Base-by-base conservation (phyloP, 2,797 vertebrate genomes). In the Microcaecilia unicolor region DNA sequence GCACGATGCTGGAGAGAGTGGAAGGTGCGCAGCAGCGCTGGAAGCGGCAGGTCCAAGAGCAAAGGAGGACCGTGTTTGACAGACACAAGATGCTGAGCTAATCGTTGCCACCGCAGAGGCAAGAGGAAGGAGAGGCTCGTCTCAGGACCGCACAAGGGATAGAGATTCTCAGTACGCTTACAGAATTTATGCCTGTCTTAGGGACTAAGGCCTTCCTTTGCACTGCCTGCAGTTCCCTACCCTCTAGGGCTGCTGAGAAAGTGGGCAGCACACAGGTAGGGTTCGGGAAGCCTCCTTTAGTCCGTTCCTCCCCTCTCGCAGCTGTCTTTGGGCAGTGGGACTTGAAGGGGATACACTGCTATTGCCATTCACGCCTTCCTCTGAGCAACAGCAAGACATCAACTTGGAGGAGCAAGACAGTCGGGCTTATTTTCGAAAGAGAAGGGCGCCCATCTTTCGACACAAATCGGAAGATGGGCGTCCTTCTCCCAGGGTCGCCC, bases 21-120 rank as follows among this genome's bases (percentile, higher is more conserved):
- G 93, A 97, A 35, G 92, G 93, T 1, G 93, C 92, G 0, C 93
- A 98, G 76, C 91, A 97, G 66, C 87, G 93, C 52, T 97, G 93
- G 93, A 98, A 97, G 67, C 85, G 89, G 52, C 93, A 98, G 67
- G 93, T 97, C 56, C 92, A 93, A 75, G 93, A 97, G 48, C 93
- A 97, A 58, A 83, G 93, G 59, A 95, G 92, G 78, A 95, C 93
- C 0, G 92, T 98, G 29, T 98, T 96, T 2, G 92, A 97, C 44
- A 89, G 92, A 14, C 93, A 95, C 71, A 97, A 97, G 77, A 84
- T 98, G 85, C 89, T 98, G 15, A 98, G 93, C 68, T 98, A 92
- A 73, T 48, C 0, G 15, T n/a, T n/a, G 4, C 6, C 2, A 3
- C 3, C 0, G 8, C 12, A 1, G 1, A 9, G 3, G 4, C 27